Evolutionary conservation across 2,797 vertebrate species (phyloP), one percentile per base, ranked within the genome.

Genomic region (Kryptopterus vitreolus): DNA sequence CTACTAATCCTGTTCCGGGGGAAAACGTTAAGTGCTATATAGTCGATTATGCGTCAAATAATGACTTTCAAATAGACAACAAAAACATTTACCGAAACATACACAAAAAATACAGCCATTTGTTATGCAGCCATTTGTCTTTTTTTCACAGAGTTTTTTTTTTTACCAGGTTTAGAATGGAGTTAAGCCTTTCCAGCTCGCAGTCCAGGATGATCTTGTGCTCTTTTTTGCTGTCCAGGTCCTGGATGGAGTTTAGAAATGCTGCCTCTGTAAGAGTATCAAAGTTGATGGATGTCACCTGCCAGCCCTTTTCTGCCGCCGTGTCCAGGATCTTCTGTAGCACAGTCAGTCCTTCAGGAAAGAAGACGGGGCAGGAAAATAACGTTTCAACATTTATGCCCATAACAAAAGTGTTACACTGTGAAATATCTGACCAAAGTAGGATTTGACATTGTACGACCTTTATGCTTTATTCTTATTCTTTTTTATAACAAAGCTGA

Each of bases 241-340:
- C 96, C 38, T 95, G 93, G 85, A 98, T 95, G 53, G 97, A 92
- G 91, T 96, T 84, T 72, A 96, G 78, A 85, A 98, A 98, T 6
- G 93, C 93, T 1, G 92, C 87, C 70, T 98, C 96, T 0, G 96
- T 98, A 82, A 97, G 94, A 0, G 94, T 93, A 89, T 98, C 92
- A 88, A 99, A 89, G 89, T 99, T 99, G 59, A 98, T 94, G 0
- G 97, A 96, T 61, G 97, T 99, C 82, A 99, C 97, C 92, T 96
- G 95, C 98, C 98, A 99, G 84, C 90, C 93, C 79, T 92, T 95
- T 90, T 99, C 97, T 0, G 97, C 96, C 9, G 97, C 97, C 0
- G 95, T 96, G 90, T 99, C 98, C 89, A 99, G 87, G 58, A 99
- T 96, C 90, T 94, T 96, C 91, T 99, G 97, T 78, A 99, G 92